Conservation (phyloP, 2,113 vertebrate species). For the Lophotis ruficrista region DNA sequence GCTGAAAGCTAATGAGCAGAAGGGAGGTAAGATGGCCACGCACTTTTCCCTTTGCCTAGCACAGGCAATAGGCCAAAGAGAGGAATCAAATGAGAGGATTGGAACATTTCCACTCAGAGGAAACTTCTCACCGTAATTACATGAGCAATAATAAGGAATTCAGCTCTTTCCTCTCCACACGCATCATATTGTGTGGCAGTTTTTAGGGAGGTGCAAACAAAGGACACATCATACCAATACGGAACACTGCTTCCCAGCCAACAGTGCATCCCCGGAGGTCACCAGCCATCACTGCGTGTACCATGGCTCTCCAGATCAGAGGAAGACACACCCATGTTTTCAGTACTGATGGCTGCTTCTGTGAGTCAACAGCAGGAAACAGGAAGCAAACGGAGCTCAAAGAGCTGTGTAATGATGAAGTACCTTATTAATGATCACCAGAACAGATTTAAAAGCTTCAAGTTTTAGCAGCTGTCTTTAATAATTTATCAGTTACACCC, state of each 20-base stretch:
- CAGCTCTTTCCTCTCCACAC: neutral
- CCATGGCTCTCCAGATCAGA: neutral
- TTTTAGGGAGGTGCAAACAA: neutral
- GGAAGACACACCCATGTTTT: neutral
- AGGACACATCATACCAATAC: neutral
- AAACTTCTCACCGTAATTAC: neutral
- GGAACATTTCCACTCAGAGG: neutral
- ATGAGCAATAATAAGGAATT: neutral
- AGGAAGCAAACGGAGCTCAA: neutral
- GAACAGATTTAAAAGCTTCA: neutral
- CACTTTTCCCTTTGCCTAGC: neutral
- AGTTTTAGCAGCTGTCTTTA: neutral
- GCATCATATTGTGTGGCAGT: fast-evolving
- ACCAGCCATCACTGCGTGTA: neutral
- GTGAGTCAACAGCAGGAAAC: neutral
- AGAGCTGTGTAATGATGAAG: neutral
- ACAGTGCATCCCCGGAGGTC: neutral
- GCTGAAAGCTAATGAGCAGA: neutral
- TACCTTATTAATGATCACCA: neutral
- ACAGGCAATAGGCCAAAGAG: neutral
- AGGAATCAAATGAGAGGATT: neutral
- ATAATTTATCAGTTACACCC: neutral
- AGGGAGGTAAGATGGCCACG: neutral
- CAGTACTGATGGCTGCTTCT: neutral
- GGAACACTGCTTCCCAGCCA: neutral